phyloP scores from a whole-genome alignment of 30 jellyfish, hydroid and myxozoan genomes.

The Calvadosia cruxmelitensis region DNA sequence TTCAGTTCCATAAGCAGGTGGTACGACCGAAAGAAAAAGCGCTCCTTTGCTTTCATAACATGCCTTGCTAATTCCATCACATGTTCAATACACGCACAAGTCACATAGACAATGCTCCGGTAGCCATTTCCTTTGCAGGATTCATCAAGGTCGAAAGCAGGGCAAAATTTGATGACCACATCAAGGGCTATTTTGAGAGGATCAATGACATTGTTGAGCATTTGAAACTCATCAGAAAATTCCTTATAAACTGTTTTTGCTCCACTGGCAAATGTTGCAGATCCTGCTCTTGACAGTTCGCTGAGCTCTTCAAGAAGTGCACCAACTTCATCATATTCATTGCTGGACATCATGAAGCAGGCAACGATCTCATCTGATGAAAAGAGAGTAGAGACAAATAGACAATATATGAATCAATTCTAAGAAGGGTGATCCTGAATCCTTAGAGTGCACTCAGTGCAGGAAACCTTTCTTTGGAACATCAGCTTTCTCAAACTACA shows the following conservation, averaged over 20 bases:
- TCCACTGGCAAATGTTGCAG: conserved; percentile 22
- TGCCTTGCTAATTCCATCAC: conserved; percentile 39
- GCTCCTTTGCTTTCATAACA: conserved; percentile 42
- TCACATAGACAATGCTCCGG: conserved; percentile 59
- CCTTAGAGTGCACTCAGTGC: too few species aligned
- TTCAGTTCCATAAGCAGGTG: conserved; percentile 80
- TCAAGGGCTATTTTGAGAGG: conserved; percentile 62
- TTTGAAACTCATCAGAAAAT: conserved; percentile 41
- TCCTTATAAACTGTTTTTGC: conserved; percentile 31
- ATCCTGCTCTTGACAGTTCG: conserved; percentile 27
- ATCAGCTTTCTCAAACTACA: too few species aligned
- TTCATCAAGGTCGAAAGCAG: conserved; percentile 23
- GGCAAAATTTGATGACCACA: conserved; percentile 41
- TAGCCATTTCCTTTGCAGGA: conserved; percentile 74
- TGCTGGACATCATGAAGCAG: neutral
- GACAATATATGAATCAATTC: too few species aligned
- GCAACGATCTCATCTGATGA: too few species aligned
- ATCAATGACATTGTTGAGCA: conserved; percentile 49
- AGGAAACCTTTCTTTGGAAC: too few species aligned
- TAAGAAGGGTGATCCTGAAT: too few species aligned
- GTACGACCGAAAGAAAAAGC: conserved; percentile 72
- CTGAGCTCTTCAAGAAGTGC: conserved; percentile 32
- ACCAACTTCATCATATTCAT: conserved; percentile 21
- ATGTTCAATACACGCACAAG: conserved; percentile 47
- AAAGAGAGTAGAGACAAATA: too few species aligned